phyloP scores from a whole-genome alignment of 2,888 invertebrate species.

The Brachyptera putata region DNA sequence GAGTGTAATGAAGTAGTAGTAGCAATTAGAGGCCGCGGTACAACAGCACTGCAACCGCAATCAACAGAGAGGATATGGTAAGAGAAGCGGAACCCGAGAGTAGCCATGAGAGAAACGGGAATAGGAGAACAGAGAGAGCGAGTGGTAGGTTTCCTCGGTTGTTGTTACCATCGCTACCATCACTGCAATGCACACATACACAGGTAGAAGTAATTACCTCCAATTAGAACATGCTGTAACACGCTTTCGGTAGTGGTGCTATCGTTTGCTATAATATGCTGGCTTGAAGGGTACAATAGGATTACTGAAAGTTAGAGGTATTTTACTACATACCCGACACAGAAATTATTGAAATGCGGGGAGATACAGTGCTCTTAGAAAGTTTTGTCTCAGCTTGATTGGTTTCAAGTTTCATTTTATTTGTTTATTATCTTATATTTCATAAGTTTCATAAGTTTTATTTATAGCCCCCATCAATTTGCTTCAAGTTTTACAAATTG shows the following conservation, averaged over 20 bases:
- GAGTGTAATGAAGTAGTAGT: slow-evolving; percentile 11
- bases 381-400: too few relatives aligned
- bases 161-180: slow-evolving; percentile 19
- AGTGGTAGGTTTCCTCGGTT: slow-evolving; percentile 19
- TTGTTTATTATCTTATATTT: too few relatives aligned
- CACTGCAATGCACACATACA: slow-evolving; percentile 25
- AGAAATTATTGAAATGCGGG: too few relatives aligned
- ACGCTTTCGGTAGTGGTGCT: too few relatives aligned
- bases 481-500: too few relatives aligned
- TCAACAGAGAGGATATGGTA: slow-evolving; percentile 30
- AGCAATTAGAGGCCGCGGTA: slow-evolving; percentile 27
- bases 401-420: too few relatives aligned
- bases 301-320: too few relatives aligned
- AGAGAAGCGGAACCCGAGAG: slow-evolving; percentile 31
- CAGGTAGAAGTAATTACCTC: background rate
- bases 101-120: slow-evolving; percentile 35
- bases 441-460: too few relatives aligned
- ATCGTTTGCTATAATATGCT: background rate
- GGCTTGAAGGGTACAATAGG: too few relatives aligned
- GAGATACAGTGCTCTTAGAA: too few relatives aligned
- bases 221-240: background rate
- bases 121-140: slow-evolving; percentile 33
- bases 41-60: slow-evolving; percentile 26
- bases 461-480: too few relatives aligned
- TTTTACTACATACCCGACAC: too few relatives aligned